These are phyloP conservation scores for Plebejus anna DNA, from an alignment of 2,888 invertebrate genomes.

Conservation along the genomic window DNA sequence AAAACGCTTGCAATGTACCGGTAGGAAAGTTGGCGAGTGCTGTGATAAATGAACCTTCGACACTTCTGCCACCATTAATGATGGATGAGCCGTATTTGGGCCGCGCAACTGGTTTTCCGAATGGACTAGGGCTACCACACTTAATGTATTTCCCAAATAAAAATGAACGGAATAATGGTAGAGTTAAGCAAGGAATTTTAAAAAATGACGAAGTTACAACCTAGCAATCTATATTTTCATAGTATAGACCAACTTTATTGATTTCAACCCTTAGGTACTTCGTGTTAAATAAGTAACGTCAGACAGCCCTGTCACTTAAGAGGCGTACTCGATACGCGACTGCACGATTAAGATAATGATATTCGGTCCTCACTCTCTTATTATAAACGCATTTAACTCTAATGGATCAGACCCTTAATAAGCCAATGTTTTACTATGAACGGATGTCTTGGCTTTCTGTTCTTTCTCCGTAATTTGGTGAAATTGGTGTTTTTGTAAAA, in stretches of 20 bases:
- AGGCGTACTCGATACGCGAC: constrained; percentile 47
- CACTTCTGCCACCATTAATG: constrained; percentile 11
- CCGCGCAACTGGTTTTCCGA: constrained; percentile 16
- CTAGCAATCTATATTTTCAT: neutral
- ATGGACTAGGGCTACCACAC: neutral
- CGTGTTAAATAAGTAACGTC: constrained; percentile 8
- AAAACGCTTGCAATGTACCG: neutral
- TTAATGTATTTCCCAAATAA: neutral
- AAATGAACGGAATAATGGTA: neutral
- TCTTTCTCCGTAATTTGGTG: constrained; percentile 10
- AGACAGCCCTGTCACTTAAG: neutral
- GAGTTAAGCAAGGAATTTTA: neutral
- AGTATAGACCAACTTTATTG: too few relatives aligned
- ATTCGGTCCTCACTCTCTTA: constrained; percentile 54
- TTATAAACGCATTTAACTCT: constrained; percentile 64
- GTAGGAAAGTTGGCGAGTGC: constrained; percentile 9
- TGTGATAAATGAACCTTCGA: constrained; percentile 12
- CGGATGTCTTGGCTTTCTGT: constrained; percentile 1
- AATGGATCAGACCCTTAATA: constrained; percentile 50
- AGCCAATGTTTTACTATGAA: constrained; percentile 23
- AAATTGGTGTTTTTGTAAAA: constrained; percentile 1
- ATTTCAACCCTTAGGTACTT: neutral
- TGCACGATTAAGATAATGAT: constrained; percentile 64
- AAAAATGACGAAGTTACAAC: neutral
- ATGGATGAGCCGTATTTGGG: constrained; percentile 14